phyloP scores from a whole-genome alignment of 2,113 vertebrate species.

The Dicrurus megarhynchus region DNA sequence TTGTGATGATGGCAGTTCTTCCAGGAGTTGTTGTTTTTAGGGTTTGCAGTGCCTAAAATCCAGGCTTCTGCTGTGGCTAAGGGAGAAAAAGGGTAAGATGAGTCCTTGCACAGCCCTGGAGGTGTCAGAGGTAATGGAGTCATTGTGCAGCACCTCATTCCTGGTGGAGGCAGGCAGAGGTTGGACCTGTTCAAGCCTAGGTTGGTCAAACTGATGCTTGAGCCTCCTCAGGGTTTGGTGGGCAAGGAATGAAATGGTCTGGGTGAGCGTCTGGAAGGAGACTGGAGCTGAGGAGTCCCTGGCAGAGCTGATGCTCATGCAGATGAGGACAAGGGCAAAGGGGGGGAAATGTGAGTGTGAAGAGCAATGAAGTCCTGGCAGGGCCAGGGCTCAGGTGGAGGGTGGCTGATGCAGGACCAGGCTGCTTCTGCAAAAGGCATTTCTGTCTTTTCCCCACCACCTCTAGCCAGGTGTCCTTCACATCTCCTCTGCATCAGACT shows the following conservation, averaged over 20 bases:
- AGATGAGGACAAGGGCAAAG: not conserved
- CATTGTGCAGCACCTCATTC: not conserved
- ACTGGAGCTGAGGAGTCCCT: not conserved
- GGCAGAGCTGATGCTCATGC: not conserved
- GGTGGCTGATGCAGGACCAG: not conserved
- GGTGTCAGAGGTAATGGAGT: not conserved
- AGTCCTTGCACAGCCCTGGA: not conserved
- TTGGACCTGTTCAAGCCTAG: not conserved
- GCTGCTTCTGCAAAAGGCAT: accelerated
- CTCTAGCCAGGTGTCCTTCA: not conserved
- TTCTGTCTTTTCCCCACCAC: not conserved
- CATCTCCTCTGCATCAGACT: not conserved
- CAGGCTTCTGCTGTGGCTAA: not conserved
- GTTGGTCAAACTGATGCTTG: not conserved
- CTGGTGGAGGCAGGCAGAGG: not conserved
- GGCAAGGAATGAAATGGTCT: not conserved
- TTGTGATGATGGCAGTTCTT: not conserved
- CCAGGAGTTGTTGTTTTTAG: not conserved
- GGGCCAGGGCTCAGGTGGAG: not conserved
- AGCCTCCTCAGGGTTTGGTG: not conserved
- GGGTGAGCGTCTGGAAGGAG: not conserved
- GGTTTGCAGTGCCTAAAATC: not conserved
- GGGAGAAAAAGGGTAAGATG: not conserved
- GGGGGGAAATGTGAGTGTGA: accelerated
- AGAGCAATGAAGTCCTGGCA: not conserved